Percentiles rank a stretch among this genome's conserved stretches.
phyloP scores from a whole-genome alignment of 2,113 vertebrate genomes.

The Larimichthys polyactis region DNA sequence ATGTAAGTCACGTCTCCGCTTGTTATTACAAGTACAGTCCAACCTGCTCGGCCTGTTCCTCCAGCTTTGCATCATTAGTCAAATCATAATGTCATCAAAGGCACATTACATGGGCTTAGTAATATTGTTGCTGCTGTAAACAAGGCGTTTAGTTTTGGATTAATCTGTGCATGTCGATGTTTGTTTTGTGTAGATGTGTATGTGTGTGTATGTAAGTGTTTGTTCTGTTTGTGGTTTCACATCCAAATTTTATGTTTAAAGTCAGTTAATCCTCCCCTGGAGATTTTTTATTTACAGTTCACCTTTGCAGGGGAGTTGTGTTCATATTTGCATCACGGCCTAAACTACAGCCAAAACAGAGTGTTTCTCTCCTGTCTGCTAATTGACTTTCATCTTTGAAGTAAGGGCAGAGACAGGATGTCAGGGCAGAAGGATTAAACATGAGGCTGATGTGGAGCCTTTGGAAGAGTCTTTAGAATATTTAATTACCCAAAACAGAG shows the following conservation, averaged over 20 bases:
- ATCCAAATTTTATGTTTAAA: conserved; percentile 10
- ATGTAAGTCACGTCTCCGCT: conserved; percentile 43
- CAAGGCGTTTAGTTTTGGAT: conserved; percentile 44
- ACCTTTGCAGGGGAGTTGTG: background rate
- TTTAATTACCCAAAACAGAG: conserved; percentile 32
- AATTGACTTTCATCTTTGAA: background rate
- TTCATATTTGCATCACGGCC: background rate
- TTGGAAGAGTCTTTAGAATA: background rate
- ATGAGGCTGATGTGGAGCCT: background rate
- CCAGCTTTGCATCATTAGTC: conserved; percentile 57
- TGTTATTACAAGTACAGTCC: conserved; percentile 66
- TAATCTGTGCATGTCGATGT: conserved; percentile 33
- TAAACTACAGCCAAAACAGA: background rate
- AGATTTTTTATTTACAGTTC: background rate
- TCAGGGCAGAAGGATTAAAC: background rate
- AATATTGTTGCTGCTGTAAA: conserved; percentile 76
- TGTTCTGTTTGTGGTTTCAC: conserved; percentile 50
- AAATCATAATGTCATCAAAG: conserved; percentile 62
- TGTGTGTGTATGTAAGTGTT: conserved; percentile 3
- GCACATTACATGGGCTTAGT: conserved; percentile 45
- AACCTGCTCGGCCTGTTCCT: conserved; percentile 67
- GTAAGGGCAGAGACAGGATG: background rate
- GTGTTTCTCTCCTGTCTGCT: background rate
- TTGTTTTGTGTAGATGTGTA: conserved; percentile 58
- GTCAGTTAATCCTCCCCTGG: background rate